These are phyloP conservation scores for Ylistrum balloti DNA, from an alignment of 1,140 invertebrate genomes.

Conservation along the genomic window DNA sequence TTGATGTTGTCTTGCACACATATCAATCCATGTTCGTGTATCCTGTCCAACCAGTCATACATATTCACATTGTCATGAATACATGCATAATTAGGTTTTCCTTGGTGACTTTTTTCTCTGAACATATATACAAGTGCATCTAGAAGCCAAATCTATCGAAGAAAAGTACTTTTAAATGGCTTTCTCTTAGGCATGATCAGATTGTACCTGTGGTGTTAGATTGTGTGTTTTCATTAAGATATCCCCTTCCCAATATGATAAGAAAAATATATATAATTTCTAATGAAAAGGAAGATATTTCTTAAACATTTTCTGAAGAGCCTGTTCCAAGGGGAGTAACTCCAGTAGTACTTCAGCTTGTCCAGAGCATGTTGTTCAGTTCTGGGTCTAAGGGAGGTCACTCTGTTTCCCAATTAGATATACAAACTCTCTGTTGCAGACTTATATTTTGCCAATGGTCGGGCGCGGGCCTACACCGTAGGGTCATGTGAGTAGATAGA, in stretches of 20 bases:
- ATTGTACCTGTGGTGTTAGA: no score
- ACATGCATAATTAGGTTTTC: neutral
- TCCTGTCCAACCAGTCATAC: neutral
- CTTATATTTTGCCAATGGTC: conserved; percentile 42
- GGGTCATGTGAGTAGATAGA: conserved; percentile 72
- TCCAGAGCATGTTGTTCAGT: neutral
- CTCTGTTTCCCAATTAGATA: conserved; percentile 16
- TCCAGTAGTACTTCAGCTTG: neutral
- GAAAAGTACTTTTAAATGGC: no score
- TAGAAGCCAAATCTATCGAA: no score
- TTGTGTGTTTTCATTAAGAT: neutral
- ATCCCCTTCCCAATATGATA: no score
- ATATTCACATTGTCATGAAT: neutral
- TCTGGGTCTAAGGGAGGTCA: neutral
- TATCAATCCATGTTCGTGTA: neutral
- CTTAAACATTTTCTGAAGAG: neutral
- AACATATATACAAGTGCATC: no score
- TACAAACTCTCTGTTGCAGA: conserved; percentile 28
- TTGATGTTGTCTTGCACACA: conserved; percentile 19
- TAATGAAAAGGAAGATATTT: no score
- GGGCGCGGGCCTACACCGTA: conserved; percentile 71
- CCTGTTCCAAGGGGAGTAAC: neutral
- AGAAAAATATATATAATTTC: no score
- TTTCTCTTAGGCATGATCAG: no score
- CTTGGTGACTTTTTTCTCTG: neutral